phyloP scores from a whole-genome alignment of 2,888 invertebrate genomes.

The Diploptera punctata region DNA sequence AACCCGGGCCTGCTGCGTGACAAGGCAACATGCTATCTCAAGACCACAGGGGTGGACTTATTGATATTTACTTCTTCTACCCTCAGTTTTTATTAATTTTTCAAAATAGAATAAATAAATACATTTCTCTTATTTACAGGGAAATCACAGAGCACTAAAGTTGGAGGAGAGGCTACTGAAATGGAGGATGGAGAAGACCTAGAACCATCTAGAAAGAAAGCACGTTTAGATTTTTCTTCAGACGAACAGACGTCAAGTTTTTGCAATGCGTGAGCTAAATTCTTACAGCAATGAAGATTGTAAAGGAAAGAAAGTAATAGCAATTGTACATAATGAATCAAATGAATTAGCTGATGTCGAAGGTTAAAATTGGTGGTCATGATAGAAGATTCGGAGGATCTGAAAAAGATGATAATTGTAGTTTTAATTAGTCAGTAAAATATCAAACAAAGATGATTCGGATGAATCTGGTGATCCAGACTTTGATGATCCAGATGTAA shows the following conservation, averaged over 20 bases:
- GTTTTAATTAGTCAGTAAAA: not conserved
- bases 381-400: slow-evolving; percentile 14
- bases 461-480: slow-evolving; percentile 20
- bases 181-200: too few species aligned
- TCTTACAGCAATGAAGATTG: slow-evolving; percentile 15
- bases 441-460: not conserved
- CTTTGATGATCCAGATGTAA: slow-evolving; percentile 10
- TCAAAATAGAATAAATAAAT: too few species aligned
- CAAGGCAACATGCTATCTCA: too few species aligned
- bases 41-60: too few species aligned
- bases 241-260: not conserved
- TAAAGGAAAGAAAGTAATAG: slow-evolving; percentile 25
- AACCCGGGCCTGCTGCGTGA: too few species aligned
- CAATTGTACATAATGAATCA: slow-evolving; percentile 9
- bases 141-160: too few species aligned
- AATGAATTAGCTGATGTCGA: slow-evolving; percentile 12
- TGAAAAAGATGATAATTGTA: slow-evolving; percentile 2
- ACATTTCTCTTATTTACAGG: too few species aligned
- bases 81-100: too few species aligned
- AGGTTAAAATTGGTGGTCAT: slow-evolving; percentile 1
- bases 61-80: too few species aligned
- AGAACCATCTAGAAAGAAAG: slow-evolving; percentile 18
- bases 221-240: not conserved
- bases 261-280: not conserved
- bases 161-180: too few species aligned